Base-by-base conservation (phyloP, 2,888 invertebrate species). In the Acanthosepion esculentum region DNA sequence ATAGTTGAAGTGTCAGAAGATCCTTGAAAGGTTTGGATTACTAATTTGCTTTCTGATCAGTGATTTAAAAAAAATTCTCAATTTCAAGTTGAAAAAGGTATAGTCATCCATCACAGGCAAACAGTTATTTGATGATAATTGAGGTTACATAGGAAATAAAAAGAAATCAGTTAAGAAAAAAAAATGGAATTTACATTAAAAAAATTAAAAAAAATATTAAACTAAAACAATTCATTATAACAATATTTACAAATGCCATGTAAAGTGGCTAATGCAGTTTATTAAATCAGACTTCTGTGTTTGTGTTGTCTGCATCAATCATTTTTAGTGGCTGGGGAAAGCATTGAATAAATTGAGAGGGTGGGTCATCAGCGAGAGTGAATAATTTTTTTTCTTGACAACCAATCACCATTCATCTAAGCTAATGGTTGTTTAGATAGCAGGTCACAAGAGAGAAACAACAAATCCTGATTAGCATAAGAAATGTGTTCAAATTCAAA, bases 231-330 rank as follows among this genome's bases (percentile, higher is more conserved):
- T 78, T 78, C 78, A 78, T 78, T 78, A 78, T 78, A 78, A n/a
- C n/a, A 78, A n/a, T 78, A 78, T 78, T 78, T 78, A 78, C 78
- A 78, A 78, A 78, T 78, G 78, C 78, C 78, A 78, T 78, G 78
- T 78, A n/a, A 78, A 78, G 78, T 78, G 78, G 78, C 78, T 12
- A 78, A n/a, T 33, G n/a, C n/a, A 78, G n/a, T 78, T 78, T 78
- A 78, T 78, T 15, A 78, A 78, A 78, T 12, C 78, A 78, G n/a
- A n/a, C 33, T 33, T 78, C n/a, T n/a, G 18, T 78, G 78, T 78
- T 78, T 78, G 78, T 78, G n/a, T 78, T 78, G 78, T n/a, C n/a
- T n/a, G 78, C 78, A 78, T 78, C 78, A 78, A 78, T 78, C 78
- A 78, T 78, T 78, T 33, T 12, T n/a, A 12, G n/a, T 33, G n/a